phyloP scores from a whole-genome alignment of 2,888 invertebrate species.

The Lepidocyrtoides sp. region DNA sequence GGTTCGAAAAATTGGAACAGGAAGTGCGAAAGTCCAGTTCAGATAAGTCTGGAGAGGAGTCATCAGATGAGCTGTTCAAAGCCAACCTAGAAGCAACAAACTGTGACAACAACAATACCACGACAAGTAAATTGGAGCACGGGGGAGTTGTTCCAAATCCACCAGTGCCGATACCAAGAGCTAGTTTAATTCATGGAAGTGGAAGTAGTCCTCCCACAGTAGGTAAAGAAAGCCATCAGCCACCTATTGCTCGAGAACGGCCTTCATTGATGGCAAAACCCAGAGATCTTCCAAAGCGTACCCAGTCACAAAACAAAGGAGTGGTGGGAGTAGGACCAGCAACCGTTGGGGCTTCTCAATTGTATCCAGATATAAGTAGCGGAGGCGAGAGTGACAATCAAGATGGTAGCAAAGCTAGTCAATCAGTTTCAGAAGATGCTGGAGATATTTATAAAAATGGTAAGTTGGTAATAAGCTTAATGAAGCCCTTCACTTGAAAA shows the following conservation, averaged over 20 bases:
- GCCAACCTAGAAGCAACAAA: background rate
- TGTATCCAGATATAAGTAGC: slow-evolving; percentile 32
- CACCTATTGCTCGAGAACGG: slow-evolving; percentile 77
- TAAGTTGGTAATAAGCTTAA: too few relatives aligned
- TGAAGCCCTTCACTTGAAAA: too few relatives aligned
- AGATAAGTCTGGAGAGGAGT: slow-evolving; percentile 65
- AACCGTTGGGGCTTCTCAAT: background rate
- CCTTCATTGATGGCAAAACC: slow-evolving; percentile 84
- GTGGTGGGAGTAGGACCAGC: slow-evolving; percentile 1
- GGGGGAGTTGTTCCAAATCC: slow-evolving; percentile 39
- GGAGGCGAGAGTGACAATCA: slow-evolving; percentile 74
- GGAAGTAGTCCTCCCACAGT: slow-evolving; percentile 48
- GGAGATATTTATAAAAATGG: slow-evolving; percentile 73
- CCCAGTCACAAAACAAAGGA: slow-evolving; percentile 76
- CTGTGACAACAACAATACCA: slow-evolving; percentile 47
- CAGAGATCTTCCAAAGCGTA: slow-evolving; percentile 80
- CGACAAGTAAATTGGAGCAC: background rate
- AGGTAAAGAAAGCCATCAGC: slow-evolving; percentile 35
- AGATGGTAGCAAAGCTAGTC: slow-evolving; percentile 61
- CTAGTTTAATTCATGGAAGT: slow-evolving; percentile 76
- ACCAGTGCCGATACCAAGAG: slow-evolving; percentile 84
- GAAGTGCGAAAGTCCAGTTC: slow-evolving; percentile 72
- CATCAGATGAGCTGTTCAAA: slow-evolving; percentile 50
- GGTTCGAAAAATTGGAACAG: slow-evolving; percentile 79
- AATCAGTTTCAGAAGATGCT: slow-evolving; percentile 23